Evolutionary conservation across 2,113 vertebrate species (phyloP).

Genomic region (Pygoscelis antarcticus): DNA sequence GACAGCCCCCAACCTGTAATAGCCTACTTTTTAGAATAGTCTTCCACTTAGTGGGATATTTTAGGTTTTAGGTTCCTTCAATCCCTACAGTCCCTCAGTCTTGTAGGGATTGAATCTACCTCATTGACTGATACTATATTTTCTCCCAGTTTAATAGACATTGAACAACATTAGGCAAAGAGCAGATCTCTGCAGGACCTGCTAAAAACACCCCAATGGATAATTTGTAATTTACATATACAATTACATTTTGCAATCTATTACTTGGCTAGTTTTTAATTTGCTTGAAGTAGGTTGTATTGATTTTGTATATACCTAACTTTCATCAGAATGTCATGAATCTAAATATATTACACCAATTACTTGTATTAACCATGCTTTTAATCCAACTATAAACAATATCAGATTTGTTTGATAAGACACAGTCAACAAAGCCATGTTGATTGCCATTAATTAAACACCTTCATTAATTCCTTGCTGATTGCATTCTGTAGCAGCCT

Average conservation of each 20-base stretch:
- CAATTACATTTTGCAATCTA: neutral
- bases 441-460: conserved; percentile 25
- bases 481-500: neutral
- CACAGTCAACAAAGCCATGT: neutral
- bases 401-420: neutral
- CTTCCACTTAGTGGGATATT: neutral
- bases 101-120: neutral
- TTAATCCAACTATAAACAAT: neutral
- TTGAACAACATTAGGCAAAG: neutral
- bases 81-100: neutral
- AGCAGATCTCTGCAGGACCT: neutral
- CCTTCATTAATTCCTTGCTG: neutral
- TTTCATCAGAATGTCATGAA: neutral
- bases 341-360: neutral
- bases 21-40: neutral
- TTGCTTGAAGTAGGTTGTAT: neutral
- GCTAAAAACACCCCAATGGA: neutral
- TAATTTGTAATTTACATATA: neutral
- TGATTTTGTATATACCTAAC: neutral
- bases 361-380: neutral
- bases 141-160: neutral
- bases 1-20: rapidly evolving
- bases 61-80: neutral
- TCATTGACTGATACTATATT: neutral
- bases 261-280: neutral